Base-by-base conservation (phyloP, 2,797 vertebrate genomes). In the Tangara arthus region DNA sequence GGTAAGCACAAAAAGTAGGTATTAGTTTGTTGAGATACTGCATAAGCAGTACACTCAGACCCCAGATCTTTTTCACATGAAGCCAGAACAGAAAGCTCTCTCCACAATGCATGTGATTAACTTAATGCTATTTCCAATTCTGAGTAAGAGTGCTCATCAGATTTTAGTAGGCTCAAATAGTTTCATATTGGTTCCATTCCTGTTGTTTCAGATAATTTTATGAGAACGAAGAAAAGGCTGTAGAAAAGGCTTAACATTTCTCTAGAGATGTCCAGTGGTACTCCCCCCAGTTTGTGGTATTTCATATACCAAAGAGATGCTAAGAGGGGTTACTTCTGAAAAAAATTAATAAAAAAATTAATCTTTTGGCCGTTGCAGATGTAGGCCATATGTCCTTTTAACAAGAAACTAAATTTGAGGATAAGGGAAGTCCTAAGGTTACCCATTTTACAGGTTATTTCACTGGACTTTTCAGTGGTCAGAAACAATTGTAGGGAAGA, bases 301-400 rank as follows among this genome's bases (percentile, higher is more conserved):
- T 84, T 57, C 23, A 61, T 30, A 9, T 11, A 17, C 14, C 4
- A 24, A 57, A 70, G 37, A 68, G 24, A 59, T 46, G 15, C 9
- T 61, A 42, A 42, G 30, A 27, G 27, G 15, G 7, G 9, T 44
- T 69, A 41, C 42, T 82, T 60, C 8, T 37, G 30, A n/a, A n/a
- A n/a, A n/a, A n/a, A n/a, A n/a, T n/a, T n/a, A n/a, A n/a, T n/a
- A 80, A 68, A 82, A 69, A 68, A 55, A 35, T 0, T 0, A 26
- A n/a, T 69, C 13, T 53, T 76, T 42, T 42, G 34, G 53, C 15
- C 4, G 35, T 12, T 71, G n/a, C 22, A 56, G 16, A 42, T 9
- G 5, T 27, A 80, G 41, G 32, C 8, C 15, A 28, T 6, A 4
- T 5, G 1, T 30, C 79, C 15, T 61, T 69, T 66, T n/a, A 66